Evolutionary conservation across 2,113 vertebrate species (phyloP).

Genomic region (Phodopus roborovskii): DNA sequence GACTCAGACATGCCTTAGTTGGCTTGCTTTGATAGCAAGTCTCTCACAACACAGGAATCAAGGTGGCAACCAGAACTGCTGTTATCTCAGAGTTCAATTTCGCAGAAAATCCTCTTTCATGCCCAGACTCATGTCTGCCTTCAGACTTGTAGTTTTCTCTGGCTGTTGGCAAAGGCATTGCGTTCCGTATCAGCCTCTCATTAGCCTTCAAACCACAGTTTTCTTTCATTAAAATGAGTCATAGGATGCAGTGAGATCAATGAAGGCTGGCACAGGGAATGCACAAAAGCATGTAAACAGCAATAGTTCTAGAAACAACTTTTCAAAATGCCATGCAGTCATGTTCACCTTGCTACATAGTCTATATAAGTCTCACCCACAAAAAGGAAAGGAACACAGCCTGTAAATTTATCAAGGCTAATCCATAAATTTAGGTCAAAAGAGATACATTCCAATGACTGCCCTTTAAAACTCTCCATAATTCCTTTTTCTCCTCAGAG

Average conservation of each 20-base stretch:
- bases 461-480: rapidly evolving
- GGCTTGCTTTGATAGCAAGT: background rate
- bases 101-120: background rate
- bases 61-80: background rate
- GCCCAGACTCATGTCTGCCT: background rate
- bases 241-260: background rate
- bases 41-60: background rate
- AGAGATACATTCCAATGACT: too few species aligned
- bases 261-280: background rate
- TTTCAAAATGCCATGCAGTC: background rate
- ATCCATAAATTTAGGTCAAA: background rate
- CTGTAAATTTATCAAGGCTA: rapidly evolving
- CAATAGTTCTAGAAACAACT: background rate
- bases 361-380: background rate
- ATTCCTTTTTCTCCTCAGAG: background rate
- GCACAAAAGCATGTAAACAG: background rate
- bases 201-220: rapidly evolving
- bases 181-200: background rate
- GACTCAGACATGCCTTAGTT: background rate
- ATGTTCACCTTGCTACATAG: background rate
- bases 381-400: rapidly evolving
- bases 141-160: rapidly evolving
- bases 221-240: background rate
- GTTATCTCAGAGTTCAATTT: background rate
- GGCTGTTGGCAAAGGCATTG: background rate